These are phyloP conservation scores for Mus minutoides DNA, from an alignment of 2,797 vertebrate species.

Conservation along the genomic window DNA sequence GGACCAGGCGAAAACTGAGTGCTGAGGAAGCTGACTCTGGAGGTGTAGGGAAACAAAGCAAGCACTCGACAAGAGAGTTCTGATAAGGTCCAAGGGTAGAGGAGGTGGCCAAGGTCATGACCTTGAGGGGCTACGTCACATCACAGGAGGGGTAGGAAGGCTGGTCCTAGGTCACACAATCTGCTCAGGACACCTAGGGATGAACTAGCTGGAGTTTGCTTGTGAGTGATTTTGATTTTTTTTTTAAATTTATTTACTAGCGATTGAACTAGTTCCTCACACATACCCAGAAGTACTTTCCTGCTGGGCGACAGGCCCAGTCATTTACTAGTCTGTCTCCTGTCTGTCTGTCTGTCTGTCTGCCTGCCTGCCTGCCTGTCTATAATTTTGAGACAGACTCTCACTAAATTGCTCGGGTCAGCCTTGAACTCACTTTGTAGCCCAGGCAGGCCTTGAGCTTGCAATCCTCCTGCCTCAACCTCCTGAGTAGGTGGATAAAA, in stretches of 20 bases:
- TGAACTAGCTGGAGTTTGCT: neutral
- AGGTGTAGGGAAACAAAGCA: conserved; percentile 45
- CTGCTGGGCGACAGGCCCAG: neutral
- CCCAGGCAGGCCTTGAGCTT: neutral
- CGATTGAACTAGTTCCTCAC: neutral
- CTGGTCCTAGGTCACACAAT: neutral
- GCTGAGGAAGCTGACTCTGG: conserved; percentile 69
- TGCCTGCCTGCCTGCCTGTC: neutral
- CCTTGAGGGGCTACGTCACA: neutral
- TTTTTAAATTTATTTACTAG: neutral
- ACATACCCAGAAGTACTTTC: neutral
- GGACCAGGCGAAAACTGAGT: conserved; percentile 75
- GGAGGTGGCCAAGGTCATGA: neutral
- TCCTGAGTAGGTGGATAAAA: neutral
- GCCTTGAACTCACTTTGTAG: too few relatives aligned
- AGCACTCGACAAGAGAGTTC: neutral
- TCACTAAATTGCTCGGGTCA: neutral
- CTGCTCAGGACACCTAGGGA: too few relatives aligned
- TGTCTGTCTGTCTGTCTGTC: neutral
- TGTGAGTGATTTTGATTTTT: too few relatives aligned
- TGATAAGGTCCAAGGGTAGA: neutral
- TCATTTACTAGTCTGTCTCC: neutral
- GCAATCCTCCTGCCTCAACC: neutral
- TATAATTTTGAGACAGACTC: neutral
- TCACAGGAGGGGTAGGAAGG: too few relatives aligned